Base-by-base conservation (phyloP, 2,888 invertebrate species). In the Phaedon cochleariae region DNA sequence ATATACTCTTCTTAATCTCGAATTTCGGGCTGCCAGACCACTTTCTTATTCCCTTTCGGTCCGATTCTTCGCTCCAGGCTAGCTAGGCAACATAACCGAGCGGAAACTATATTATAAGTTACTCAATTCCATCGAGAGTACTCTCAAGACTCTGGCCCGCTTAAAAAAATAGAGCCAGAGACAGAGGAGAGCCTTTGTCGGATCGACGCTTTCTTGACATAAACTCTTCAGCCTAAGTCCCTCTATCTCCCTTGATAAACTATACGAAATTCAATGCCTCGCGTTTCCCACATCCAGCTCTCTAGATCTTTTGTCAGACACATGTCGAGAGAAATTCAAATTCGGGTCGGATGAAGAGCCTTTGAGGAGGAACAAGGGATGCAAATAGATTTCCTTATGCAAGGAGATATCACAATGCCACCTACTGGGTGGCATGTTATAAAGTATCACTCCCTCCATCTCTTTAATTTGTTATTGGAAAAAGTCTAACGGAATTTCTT, bases 271-370 rank as follows among this genome's bases (percentile, higher is more conserved):
- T 45, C 57, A 57, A 57, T 46, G 57, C 37, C 26, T 21, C 41
- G 4, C 22, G 20, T 29, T 7, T 26, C 6, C 41, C 15, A n/a
- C 15, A 41, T 12, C 6, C 34, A 34, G 12, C n/a, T 34, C 41
- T 41, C 41, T 9, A 37, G 57, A 41, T 45, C 57, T 57, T 57
- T 57, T 45, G 57, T 57, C 26, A 57, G 57, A 57, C 57, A 57
- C 26, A 37, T 57, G 57, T 45, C 37, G 57, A 31, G 57, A 57
- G 57, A 17, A n/a, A 57, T 57, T 45, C 57, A 46, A 45, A 57
- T 57, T 57, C 57, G 57, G 46, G 21, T 37, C 26, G 15, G 15
- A 41, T 41, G 6, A 4, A 15, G 41, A 46, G 26, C 45, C 45
- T 57, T 21, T 7, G 26, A 18, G 57, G 22, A 17, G 26, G 45